Conservation (phyloP, 2,113 vertebrate genomes). For the Vimba vimba region DNA sequence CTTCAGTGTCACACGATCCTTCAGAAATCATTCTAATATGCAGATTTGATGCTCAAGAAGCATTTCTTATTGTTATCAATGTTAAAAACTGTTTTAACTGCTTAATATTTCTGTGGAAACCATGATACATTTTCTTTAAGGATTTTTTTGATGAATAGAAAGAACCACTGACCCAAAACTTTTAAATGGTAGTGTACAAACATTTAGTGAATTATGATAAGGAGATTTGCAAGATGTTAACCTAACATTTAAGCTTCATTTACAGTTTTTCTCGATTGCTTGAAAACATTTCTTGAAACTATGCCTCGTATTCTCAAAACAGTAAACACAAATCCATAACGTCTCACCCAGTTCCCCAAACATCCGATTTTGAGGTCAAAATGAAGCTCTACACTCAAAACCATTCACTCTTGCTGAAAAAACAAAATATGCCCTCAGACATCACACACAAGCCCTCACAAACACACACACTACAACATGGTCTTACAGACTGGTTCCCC, state of each 20-base stretch:
- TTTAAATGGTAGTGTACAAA: neutral
- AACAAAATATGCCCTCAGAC: no score
- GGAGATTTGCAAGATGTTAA: neutral
- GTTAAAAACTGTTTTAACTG: neutral
- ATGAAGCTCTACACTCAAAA: no score
- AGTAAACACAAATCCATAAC: no score
- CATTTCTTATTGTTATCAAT: neutral
- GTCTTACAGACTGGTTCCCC: no score
- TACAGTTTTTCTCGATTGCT: neutral
- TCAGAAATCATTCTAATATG: neutral
- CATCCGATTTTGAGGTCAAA: no score
- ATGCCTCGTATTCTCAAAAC: no score
- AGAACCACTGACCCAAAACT: neutral
- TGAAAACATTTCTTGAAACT: no score
- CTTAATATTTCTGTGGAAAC: neutral
- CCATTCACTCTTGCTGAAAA: no score
- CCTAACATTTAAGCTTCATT: neutral
- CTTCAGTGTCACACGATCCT: neutral
- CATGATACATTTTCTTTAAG: no score
- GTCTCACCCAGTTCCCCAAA: no score
- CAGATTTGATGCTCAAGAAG: neutral
- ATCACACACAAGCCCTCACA: no score
- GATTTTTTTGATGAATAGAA: neutral
- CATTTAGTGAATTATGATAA: neutral
- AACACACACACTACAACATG: no score